phyloP scores from a whole-genome alignment of 2,113 vertebrate species.

The Marmota monax region DNA sequence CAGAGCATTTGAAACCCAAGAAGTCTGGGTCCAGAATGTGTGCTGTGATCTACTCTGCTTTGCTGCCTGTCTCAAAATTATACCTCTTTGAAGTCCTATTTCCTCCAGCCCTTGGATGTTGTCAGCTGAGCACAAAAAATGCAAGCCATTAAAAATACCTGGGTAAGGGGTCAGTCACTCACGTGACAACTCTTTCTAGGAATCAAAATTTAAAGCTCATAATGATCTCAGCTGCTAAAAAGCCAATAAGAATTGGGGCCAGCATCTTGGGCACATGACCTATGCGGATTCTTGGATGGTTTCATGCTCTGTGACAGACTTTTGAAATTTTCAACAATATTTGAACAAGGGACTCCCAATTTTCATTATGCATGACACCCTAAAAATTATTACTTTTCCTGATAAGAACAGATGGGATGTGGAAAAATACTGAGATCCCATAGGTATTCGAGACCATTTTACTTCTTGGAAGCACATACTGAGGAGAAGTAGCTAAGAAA shows the following conservation, averaged over 20 bases:
- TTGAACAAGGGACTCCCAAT: background rate
- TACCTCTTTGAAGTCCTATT: too few relatives aligned
- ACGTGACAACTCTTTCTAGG: background rate
- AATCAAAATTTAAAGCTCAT: background rate
- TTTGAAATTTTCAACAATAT: background rate
- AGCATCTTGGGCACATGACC: too few relatives aligned
- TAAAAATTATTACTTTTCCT: background rate
- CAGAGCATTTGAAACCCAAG: background rate
- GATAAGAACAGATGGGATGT: background rate
- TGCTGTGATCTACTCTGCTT: background rate
- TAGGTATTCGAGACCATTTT: background rate
- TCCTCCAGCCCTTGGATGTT: background rate
- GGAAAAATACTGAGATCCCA: background rate
- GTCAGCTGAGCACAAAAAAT: background rate
- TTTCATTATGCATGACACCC: background rate
- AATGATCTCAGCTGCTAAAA: background rate
- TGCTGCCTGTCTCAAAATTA: background rate
- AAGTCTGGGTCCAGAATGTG: background rate
- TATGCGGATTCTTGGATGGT: too few relatives aligned
- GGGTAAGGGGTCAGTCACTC: background rate
- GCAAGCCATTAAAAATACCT: background rate
- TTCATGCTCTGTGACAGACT: background rate
- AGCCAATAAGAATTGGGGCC: background rate
- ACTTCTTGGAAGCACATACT: background rate
- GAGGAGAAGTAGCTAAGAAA: background rate